phyloP scores from a whole-genome alignment of 2,113 vertebrate species.

The Kryptolebias marmoratus region DNA sequence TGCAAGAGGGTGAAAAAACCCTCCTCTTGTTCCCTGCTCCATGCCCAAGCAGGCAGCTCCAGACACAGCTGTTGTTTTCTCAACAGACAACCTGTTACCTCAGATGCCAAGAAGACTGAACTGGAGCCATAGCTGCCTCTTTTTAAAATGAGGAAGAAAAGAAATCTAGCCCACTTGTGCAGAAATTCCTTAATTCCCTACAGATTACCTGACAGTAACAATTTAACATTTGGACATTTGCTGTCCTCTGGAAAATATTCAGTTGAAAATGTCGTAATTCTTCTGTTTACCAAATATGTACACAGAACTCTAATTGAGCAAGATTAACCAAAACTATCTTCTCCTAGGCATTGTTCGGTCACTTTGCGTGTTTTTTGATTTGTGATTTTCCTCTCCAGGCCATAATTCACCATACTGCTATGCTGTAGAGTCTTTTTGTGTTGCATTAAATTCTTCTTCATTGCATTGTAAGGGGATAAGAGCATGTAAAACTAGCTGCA shows the following conservation, averaged over 20 bases:
- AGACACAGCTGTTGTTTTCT: conserved; percentile 74
- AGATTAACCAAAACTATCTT: no score
- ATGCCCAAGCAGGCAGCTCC: conserved; percentile 47
- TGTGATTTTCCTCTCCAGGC: neutral
- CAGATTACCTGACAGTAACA: neutral
- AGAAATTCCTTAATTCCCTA: conserved; percentile 9
- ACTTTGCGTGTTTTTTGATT: conserved; percentile 9
- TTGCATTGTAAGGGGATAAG: conserved; percentile 57
- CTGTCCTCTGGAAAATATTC: neutral
- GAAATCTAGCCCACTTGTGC: conserved; percentile 16
- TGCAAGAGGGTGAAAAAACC: neutral
- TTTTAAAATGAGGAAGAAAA: neutral
- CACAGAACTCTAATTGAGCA: neutral
- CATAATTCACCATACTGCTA: conserved; percentile 23
- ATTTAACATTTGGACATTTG: conserved; percentile 2
- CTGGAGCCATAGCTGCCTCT: conserved; percentile 18
- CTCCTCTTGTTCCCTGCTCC: conserved; percentile 30
- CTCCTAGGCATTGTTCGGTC: neutral
- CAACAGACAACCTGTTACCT: conserved; percentile 69
- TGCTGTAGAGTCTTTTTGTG: conserved; percentile 52
- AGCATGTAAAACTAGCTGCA: conserved; percentile 62
- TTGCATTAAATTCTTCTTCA: conserved; percentile 60
- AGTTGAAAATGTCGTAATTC: neutral
- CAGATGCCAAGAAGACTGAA: conserved; percentile 26
- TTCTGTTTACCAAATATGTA: neutral